Conservation (phyloP, 2,888 invertebrate genomes). For the Caenorhabditis sp. region DNA sequence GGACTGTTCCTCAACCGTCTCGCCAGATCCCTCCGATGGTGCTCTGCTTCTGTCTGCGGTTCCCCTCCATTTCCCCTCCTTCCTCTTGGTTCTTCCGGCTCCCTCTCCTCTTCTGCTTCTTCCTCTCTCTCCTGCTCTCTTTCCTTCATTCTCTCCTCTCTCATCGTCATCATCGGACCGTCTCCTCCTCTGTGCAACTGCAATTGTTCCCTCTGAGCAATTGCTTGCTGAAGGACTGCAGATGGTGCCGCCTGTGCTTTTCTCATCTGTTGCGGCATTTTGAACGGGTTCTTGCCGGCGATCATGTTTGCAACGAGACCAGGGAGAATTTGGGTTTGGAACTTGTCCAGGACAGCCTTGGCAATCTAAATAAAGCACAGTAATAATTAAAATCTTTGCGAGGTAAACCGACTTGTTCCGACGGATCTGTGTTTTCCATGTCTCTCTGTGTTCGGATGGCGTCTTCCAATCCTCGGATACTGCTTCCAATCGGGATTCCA, state of each 20-base stretch:
- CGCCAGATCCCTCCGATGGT: conserved; percentile 49
- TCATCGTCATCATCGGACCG: conserved; percentile 20
- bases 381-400: too few relatives aligned
- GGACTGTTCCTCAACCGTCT: conserved; percentile 63
- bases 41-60: conserved; percentile 47
- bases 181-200: conserved; percentile 7
- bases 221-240: conserved; percentile 36
- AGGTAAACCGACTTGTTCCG: conserved; percentile 77
- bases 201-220: conserved; percentile 41
- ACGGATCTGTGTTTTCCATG: conserved; percentile 76
- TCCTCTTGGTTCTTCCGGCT: conserved; percentile 11
- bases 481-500: conserved; percentile 77
- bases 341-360: conserved; percentile 79
- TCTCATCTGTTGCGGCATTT: conserved; percentile 67
- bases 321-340: conserved; percentile 79
- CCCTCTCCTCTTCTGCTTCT: conserved; percentile 21
- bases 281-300: conserved; percentile 74
- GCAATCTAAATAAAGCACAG: conserved; percentile 79
- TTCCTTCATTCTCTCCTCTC: conserved; percentile 31
- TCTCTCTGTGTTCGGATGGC: conserved; percentile 76
- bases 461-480: conserved; percentile 74
- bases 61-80: conserved; percentile 16
- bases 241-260: conserved; percentile 56
- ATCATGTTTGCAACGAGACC: conserved; percentile 80
- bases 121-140: conserved; percentile 31